Evolutionary conservation across 2,113 vertebrate genomes (phyloP).

Genomic region (Tachuris rubrigastra): DNA sequence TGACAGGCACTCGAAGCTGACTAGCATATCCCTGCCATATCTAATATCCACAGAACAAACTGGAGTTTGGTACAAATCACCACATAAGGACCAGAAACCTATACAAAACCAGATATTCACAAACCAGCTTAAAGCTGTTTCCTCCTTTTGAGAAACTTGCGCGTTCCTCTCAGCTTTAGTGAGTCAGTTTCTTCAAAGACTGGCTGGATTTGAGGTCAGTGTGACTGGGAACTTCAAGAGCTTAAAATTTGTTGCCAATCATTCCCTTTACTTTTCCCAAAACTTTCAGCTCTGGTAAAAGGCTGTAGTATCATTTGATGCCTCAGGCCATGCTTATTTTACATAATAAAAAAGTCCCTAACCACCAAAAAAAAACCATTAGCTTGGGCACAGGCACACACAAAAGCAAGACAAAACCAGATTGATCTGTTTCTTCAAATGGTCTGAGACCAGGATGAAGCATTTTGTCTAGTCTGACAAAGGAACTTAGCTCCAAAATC

Average conservation of each 20-base stretch:
- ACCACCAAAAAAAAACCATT: not conserved
- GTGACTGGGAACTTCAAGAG: not conserved
- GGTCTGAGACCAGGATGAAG: rapidly evolving
- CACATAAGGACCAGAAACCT: not conserved
- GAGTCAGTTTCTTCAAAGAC: not conserved
- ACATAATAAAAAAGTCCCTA: not conserved
- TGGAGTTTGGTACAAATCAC: not conserved
- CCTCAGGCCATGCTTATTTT: not conserved
- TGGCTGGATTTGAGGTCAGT: not conserved
- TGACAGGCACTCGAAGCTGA: rapidly evolving
- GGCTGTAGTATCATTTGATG: not conserved
- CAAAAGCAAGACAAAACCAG: not conserved
- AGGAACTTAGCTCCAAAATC: not conserved
- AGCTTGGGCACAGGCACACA: not conserved
- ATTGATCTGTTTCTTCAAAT: not conserved
- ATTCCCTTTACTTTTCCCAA: not conserved
- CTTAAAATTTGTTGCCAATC: not conserved
- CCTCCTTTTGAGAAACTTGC: not conserved
- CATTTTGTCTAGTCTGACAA: not conserved
- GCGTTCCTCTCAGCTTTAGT: not conserved
- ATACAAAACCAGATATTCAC: rapidly evolving
- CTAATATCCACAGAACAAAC: not conserved
- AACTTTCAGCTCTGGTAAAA: not conserved
- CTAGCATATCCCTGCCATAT: not conserved
- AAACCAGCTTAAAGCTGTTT: not conserved